Base-by-base conservation (phyloP, 2,113 vertebrate genomes). In the Archilochus colubris region DNA sequence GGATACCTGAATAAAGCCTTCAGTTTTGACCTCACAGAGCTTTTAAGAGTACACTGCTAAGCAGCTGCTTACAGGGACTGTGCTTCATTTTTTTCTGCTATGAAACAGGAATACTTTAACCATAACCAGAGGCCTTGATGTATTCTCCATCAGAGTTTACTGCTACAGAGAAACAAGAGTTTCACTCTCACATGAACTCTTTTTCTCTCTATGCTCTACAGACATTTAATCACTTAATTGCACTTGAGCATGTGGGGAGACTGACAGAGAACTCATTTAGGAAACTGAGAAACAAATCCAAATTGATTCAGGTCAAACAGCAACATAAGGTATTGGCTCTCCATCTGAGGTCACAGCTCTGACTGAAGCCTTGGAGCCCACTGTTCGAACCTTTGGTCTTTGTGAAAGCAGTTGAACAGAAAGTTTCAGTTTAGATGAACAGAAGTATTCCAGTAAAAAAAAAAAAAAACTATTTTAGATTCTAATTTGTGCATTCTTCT, bases 401-500 rank as follows among this genome's bases (percentile, higher is more conserved):
- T 46, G 59, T 58, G 75, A 78, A 69, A 80, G 38, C 14, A 86
- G 43, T 54, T 61, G 69, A 78, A 31, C 12, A 69, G 53, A 23
- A 93, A 72, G 53, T 51, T 89, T 57, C 44, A 40, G 38, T 36
- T 82, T 43, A 85, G 87, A 68, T 77, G 61, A 84, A 68, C 68
- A 44, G 31, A 62, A 54, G 58, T n/a, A 91, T 85, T 76, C 58
- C 30, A 73, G 40, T 31, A 82, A 64, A 50, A 20, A 89, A 79
- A 82, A n/a, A n/a, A n/a, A n/a, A n/a, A n/a, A n/a, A 19, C 24
- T 54, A 21, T 1, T 86, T 82, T 62, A 78, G 30, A 50, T 79
- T 76, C 51, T 54, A 62, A 82, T 82, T 62, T 69, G 58, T 38
- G 27, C 43, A 48, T 94, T 94, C 72, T 86, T 92, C 77, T 93